Conservation (phyloP, 1,140 invertebrate genomes). For the Atopsyche davidsoni region DNA sequence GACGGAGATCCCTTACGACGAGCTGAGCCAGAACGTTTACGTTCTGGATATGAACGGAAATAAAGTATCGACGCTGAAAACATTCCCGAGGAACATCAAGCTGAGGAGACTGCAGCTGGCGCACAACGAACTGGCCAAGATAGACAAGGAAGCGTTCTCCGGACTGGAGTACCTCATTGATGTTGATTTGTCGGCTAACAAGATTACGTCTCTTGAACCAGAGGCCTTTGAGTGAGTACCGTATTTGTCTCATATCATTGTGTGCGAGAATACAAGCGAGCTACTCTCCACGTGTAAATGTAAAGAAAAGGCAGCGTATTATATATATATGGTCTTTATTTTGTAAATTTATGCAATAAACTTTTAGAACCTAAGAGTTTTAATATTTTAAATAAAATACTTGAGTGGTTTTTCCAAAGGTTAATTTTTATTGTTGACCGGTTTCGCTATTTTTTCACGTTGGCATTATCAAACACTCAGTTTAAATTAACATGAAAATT, state of each 20-base stretch:
- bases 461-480: no score
- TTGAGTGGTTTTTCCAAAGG: no score
- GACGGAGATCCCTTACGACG: slow-evolving; percentile 60
- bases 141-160: slow-evolving; percentile 56
- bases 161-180: slow-evolving; percentile 62
- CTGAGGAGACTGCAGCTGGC: slow-evolving; percentile 64
- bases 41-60: slow-evolving; percentile 66
- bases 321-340: no score
- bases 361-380: no score
- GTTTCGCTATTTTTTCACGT: no score
- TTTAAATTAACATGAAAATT: no score
- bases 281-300: neutral
- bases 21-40: slow-evolving; percentile 63
- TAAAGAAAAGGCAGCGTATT: no score
- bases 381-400: no score
- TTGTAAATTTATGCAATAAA: no score
- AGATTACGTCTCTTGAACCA: slow-evolving; percentile 56
- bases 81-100: slow-evolving; percentile 61
- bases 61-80: slow-evolving; percentile 51
- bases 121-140: slow-evolving; percentile 55
- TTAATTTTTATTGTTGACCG: no score
- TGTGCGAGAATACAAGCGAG: neutral
- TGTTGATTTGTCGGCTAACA: slow-evolving; percentile 61
- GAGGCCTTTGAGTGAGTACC: slow-evolving; percentile 61
- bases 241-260: neutral